These are phyloP conservation scores for Macrophya alboannulata DNA, from an alignment of 2,888 invertebrate species.

Conservation along the genomic window DNA sequence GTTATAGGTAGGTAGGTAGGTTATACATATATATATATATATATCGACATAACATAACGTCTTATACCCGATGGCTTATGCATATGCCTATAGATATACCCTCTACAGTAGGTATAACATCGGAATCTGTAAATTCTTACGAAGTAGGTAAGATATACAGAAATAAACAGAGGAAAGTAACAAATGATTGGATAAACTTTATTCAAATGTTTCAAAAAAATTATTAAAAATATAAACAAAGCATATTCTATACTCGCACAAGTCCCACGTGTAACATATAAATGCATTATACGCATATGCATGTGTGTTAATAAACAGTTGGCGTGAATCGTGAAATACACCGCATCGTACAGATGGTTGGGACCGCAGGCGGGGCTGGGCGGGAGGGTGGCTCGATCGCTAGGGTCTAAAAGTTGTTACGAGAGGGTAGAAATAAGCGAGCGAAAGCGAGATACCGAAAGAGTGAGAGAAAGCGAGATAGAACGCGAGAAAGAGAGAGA, in stretches of 20 bases:
- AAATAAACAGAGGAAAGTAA: background rate
- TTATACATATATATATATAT: background rate
- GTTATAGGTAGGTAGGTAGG: background rate
- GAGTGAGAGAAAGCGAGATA: background rate
- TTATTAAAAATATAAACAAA: background rate
- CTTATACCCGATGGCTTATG: background rate
- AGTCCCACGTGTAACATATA: background rate
- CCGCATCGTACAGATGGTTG: constrained; percentile 46
- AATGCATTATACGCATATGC: background rate
- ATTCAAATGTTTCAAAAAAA: background rate
- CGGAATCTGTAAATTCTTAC: background rate
- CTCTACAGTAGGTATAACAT: background rate
- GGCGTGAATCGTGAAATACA: constrained; percentile 44
- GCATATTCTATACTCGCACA: background rate
- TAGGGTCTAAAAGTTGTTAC: constrained; percentile 30
- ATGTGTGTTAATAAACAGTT: constrained; percentile 31
- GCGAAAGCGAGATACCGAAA: background rate
- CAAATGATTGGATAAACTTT: background rate
- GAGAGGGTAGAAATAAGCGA: constrained; percentile 3
- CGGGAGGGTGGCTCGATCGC: constrained; percentile 9
- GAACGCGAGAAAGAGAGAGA: background rate
- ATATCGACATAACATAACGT: constrained; percentile 27
- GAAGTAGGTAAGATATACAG: too few relatives aligned
- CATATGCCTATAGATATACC: background rate
- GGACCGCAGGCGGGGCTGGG: constrained; percentile 11